Percentiles rank a stretch among this genome's conserved stretches.
These are phyloP conservation scores for Hyperoplus immaculatus DNA, from an alignment of 2,797 vertebrate genomes.

Conservation along the genomic window DNA sequence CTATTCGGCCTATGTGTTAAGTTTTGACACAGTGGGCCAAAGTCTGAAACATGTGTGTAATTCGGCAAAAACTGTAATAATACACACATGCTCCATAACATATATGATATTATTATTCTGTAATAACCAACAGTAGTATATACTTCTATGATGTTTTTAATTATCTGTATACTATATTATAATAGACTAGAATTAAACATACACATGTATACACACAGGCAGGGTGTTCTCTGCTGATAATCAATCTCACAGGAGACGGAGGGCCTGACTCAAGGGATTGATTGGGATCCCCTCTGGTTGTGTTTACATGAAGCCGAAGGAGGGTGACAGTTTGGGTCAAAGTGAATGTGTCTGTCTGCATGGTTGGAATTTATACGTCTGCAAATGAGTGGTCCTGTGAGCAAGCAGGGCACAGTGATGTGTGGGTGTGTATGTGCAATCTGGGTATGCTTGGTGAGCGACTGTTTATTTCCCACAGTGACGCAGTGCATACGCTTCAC, in stretches of 20 bases:
- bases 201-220: too few species aligned
- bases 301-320: slow-evolving; percentile 20
- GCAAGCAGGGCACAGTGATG: slow-evolving; percentile 22
- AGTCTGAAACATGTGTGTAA: too few species aligned
- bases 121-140: too few species aligned
- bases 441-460: slow-evolving; percentile 32
- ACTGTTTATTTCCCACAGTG: slow-evolving; percentile 27
- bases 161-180: too few species aligned
- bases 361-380: slow-evolving; percentile 12
- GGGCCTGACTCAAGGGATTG: slow-evolving; percentile 13
- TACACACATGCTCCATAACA: too few species aligned
- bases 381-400: slow-evolving; percentile 26
- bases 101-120: too few species aligned
- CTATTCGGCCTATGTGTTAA: too few species aligned
- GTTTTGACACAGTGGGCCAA: too few species aligned
- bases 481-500: slow-evolving; percentile 22
- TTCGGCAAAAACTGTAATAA: too few species aligned
- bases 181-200: too few species aligned
- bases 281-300: slow-evolving; percentile 24
- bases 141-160: too few species aligned
- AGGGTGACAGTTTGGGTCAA: slow-evolving; percentile 14
- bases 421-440: slow-evolving; percentile 54
- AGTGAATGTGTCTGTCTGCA: slow-evolving; percentile 25
- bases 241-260: slow-evolving; percentile 46
- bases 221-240: slow-evolving; percentile 23